Conservation (phyloP, 2,797 vertebrate species). For the Sebastes cheni region DNA sequence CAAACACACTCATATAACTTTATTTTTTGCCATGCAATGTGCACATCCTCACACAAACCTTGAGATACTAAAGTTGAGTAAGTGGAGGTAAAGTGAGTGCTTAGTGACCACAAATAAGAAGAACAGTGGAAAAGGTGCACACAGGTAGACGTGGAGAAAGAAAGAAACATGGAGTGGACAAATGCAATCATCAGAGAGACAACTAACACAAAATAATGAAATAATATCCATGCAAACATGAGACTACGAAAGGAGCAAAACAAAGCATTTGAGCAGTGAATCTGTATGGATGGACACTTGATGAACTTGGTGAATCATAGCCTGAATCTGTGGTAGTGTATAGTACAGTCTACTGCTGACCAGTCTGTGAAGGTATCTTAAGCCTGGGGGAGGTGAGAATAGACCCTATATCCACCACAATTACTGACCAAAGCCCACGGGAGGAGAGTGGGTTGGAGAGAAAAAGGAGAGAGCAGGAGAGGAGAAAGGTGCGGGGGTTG, state of each 20-base stretch:
- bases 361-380: conserved; percentile 23
- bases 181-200: background rate
- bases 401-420: conserved; percentile 42
- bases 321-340: background rate
- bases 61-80: background rate
- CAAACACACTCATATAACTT: background rate
- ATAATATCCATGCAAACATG: background rate
- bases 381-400: conserved; percentile 42
- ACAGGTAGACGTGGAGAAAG: background rate
- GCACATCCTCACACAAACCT: background rate
- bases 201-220: background rate
- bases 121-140: background rate
- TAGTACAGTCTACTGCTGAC: conserved; percentile 16
- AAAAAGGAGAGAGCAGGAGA: background rate
- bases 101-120: background rate
- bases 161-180: background rate
- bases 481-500: conserved; percentile 17
- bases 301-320: conserved; percentile 12
- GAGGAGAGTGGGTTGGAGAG: conserved; percentile 25
- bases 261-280: background rate
- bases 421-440: conserved; percentile 52
- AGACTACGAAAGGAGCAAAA: background rate
- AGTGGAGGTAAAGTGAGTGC: background rate
- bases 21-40: background rate
- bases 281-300: background rate